Conservation (phyloP, 2,797 vertebrate species). For the Novumbra hubbsi region DNA sequence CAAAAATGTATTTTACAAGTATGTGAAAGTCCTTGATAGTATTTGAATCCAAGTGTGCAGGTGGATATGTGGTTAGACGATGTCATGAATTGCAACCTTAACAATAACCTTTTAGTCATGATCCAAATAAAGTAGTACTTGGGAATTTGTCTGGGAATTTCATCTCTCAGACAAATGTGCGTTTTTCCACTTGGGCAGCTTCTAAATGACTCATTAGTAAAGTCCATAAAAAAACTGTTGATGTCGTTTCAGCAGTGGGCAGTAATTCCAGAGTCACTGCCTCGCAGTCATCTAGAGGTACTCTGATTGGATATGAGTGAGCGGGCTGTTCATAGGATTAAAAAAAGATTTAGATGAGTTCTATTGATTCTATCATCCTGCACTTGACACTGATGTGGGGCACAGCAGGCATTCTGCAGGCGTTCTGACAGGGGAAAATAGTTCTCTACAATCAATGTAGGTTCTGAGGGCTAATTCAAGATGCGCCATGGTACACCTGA, state of each 20-base stretch:
- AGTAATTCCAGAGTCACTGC: background rate
- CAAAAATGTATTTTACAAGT: no score
- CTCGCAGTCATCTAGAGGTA: constrained; percentile 36
- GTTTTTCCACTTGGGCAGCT: background rate
- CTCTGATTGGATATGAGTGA: constrained; percentile 50
- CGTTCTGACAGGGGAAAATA: constrained; percentile 27
- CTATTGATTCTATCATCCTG: background rate
- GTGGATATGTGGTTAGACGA: no score
- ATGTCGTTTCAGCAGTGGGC: background rate
- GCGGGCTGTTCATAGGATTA: constrained; percentile 45
- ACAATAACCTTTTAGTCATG: background rate
- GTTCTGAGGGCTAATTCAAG: constrained; percentile 42
- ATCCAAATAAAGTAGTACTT: background rate
- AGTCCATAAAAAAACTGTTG: background rate
- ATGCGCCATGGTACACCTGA: constrained; percentile 48
- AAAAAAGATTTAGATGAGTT: constrained; percentile 43
- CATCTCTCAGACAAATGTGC: background rate
- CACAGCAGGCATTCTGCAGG: constrained; percentile 13
- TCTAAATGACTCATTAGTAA: background rate
- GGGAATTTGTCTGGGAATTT: background rate
- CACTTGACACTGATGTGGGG: constrained; percentile 45
- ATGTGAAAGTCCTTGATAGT: no score
- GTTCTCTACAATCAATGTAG: constrained; percentile 55
- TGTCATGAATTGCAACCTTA: background rate
- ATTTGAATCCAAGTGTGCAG: no score